These are phyloP conservation scores for Lota lota DNA, from an alignment of 2,113 vertebrate species.

Conservation along the genomic window DNA sequence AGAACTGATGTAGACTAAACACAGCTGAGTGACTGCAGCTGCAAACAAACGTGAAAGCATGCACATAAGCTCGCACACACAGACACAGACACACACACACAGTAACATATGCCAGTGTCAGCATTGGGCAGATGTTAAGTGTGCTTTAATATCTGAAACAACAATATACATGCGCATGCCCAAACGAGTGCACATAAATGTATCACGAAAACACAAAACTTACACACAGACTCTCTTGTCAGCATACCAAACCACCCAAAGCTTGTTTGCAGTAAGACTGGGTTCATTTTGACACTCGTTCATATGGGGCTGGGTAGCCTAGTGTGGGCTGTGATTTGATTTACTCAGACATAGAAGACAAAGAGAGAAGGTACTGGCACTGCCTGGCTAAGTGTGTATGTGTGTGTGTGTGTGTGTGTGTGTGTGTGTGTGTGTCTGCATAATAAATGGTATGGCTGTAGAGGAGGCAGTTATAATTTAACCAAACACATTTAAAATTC, in stretches of 20 bases:
- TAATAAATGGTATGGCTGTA: background rate
- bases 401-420: constrained; percentile 1
- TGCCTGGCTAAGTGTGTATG: constrained; percentile 8
- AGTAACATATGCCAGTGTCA: background rate
- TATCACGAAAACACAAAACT: background rate
- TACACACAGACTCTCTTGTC: constrained; percentile 16
- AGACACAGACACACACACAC: constrained; percentile 18
- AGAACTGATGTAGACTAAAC: constrained; percentile 71
- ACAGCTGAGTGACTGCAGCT: constrained; percentile 72
- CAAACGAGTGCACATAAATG: constrained; percentile 11
- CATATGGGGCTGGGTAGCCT: constrained; percentile 62
- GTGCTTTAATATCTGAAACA: constrained; percentile 60
- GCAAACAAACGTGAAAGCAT: constrained; percentile 21
- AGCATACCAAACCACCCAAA: constrained; percentile 33
- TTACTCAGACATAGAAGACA: constrained; percentile 57
- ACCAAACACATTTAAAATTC: no score
- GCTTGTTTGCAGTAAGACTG: constrained; percentile 48
- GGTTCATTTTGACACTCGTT: constrained; percentile 57
- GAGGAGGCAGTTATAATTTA: background rate
- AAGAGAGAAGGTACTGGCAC: constrained; percentile 33
- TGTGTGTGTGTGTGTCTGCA: constrained; percentile 3
- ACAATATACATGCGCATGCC: constrained; percentile 26
- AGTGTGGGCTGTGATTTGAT: constrained; percentile 58
- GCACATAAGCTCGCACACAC: constrained; percentile 19
- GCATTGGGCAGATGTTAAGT: constrained; percentile 50